Base-by-base conservation (phyloP, 2,888 invertebrate genomes). In the Acanthoscelides obtectus region DNA sequence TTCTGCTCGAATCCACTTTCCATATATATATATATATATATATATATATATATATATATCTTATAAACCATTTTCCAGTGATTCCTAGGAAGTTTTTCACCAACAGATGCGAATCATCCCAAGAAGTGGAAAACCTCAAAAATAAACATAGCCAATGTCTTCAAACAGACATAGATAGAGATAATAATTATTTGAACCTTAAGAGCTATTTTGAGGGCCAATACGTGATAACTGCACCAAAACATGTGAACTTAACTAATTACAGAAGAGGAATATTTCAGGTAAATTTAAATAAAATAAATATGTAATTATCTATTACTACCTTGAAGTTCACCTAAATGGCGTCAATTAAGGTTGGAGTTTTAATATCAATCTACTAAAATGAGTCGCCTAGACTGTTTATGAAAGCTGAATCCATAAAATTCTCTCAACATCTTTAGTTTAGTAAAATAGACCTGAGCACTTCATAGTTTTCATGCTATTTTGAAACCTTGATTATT, bases 51-150 rank as follows among this genome's bases (percentile, higher is more conserved):
- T n/a, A n/a, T n/a, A n/a, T n/a, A n/a, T n/a, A n/a, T n/a, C n/a
- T n/a, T n/a, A n/a, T n/a, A n/a, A n/a, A n/a, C n/a, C 2, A 75
- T 73, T 69, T 77, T 79, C 70, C 72, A 86, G 86, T 81, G 74
- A 67, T 86, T 19, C 84, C 84, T 17, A 80, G 81, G 22, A 80
- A 78, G 71, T 82, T 84, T 67, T 73, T 84, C 17, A 82, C 83
- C 5, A 76, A 79, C 64, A 74, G 78, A 67, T 87, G 87, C 76
- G 72, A 81, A 66, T 76, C 80, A 20, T 83, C 81, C 69, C 86
- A 85, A 77, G 79, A 81, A 69, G 74, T 88, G 0, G 82, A 81
- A 75, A 88, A 86, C 81, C 83, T 89, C 67, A 81, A 86, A 77
- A 81, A 87, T 75, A 81, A 85, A 77, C 81, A 85, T 76, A 81